These are phyloP conservation scores for Fragum sueziense DNA, from an alignment of 2,888 invertebrate genomes.

Conservation along the genomic window DNA sequence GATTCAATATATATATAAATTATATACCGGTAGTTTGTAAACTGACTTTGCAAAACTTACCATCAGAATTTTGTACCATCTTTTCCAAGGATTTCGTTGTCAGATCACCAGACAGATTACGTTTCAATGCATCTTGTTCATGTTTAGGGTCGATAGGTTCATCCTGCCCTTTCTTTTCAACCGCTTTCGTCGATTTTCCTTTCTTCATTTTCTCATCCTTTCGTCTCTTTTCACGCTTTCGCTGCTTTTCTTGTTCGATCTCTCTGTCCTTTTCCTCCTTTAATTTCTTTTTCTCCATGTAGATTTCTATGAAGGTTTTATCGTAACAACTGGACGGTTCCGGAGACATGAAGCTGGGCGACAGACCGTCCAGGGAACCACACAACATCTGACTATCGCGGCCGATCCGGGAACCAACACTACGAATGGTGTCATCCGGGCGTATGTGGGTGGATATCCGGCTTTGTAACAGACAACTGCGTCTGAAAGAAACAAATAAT, in stretches of 20 bases:
- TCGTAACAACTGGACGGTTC: not conserved
- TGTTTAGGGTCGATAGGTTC: not conserved
- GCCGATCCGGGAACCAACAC: not conserved
- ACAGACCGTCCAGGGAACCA: not conserved
- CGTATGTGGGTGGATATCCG: conserved; percentile 10
- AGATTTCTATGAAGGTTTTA: conserved; percentile 41
- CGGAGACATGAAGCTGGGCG: not conserved
- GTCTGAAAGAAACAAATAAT: too few species aligned
- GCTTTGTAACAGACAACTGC: not conserved
- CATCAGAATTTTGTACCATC: not conserved
- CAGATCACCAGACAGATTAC: not conserved
- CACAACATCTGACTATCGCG: conserved; percentile 1
- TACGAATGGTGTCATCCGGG: not conserved
- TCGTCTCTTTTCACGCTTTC: conserved; percentile 25
- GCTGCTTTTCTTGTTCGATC: conserved; percentile 22
- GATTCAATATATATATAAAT: too few species aligned
- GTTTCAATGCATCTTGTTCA: not conserved
- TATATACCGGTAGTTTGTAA: too few species aligned
- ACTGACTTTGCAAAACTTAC: too few species aligned
- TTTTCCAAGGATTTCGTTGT: not conserved
- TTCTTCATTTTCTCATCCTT: conserved; percentile 10
- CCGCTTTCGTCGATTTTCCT: not conserved
- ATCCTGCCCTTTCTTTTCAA: not conserved
- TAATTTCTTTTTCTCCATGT: conserved; percentile 28
- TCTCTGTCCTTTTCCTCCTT: conserved; percentile 24